Base-by-base conservation (phyloP, 2,888 invertebrate genomes). In the Siphonodentalium dalli region DNA sequence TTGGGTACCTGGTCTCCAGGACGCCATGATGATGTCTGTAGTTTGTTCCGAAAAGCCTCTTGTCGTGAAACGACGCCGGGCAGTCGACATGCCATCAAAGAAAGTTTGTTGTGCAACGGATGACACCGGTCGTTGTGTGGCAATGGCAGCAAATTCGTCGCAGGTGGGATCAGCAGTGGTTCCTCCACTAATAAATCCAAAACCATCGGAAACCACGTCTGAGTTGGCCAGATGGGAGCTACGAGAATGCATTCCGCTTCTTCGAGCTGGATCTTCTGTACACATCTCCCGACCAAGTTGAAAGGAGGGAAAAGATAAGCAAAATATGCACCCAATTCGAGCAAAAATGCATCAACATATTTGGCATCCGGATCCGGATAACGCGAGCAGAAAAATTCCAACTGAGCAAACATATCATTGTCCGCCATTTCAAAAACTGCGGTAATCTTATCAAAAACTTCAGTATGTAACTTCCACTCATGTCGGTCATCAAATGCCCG, bases 231-330 rank as follows among this genome's bases (percentile, higher is more conserved):
- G 8, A 40, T 13, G 20, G 40, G 40, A 6, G 20, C 40, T 7
- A 40, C 40, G 9, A 40, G 13, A n/a, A 40, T 40, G 8, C 40
- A 7, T 9, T 40, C 40, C 13, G 40, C 40, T 20, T 7, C 24
- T 21, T 40, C 40, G 9, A 21, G 20, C 20, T 11, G 20, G 20
- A 40, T 7, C n/a, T 40, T 40, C 40, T 40, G 40, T 8, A 40
- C n/a, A 8, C 21, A 24, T 7, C 40, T 40, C 40, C 9, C 6
- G 5, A 40, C 20, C 20, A 40, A 20, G n/a, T 26, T 40, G 40
- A 40, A 40, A 23, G 40, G 40, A 40, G 40, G 40, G 24, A 40
- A 40, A 40, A 26, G 23, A 40, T 11, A 40, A 20, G 24, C 8
- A 20, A 9, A 40, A 23, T n/a, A 9, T 9, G 20, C 21, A 11